Evolutionary conservation across 2,888 invertebrate species (phyloP), one percentile per base, ranked within the genome.

Genomic region (Ypsolopha sequella): DNA sequence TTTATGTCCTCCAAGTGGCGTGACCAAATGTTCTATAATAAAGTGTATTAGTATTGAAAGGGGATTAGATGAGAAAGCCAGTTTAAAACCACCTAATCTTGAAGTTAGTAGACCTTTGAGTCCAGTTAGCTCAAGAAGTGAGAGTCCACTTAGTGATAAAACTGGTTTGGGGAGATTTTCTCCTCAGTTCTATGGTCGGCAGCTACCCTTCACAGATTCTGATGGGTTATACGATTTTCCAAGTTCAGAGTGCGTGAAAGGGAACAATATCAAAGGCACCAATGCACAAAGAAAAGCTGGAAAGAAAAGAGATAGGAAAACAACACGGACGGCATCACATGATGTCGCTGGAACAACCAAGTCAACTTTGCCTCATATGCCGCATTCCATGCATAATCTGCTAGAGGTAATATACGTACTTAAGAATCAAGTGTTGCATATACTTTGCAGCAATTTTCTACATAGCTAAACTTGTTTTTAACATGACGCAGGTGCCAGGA

Each of bases 171-270:
- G 90, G 34, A 79, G 91, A 52, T 92, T 93, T 73, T 91, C 93
- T 3, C 91, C 92, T 0, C 91, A 91, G 63, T 92, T 92, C 73
- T 92, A 92, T 70, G 91, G 92, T 36, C 88, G 90, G 56, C 88
- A 91, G 63, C 70, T 92, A 54, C 92, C 92, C 11, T 91, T 92
- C 64, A 93, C 93, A 10, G 94, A 94, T 73, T 93, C 93, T 0
- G 94, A 94, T 69, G 93, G 93, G 3, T 76, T 93, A 24, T 93
- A 93, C 68, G 93, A 94, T 71, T 93, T 92, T 66, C 92, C 93
- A 4, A 93, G 93, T 69, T 92, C 93, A 6, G 93, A 93, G 68
- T 89, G 90, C 57, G 81, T 88, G 54, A 84, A 78, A 67, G 87
- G 84, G 6, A 89, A 87, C 60, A 89, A 84, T 64, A 87, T 87